Base-by-base conservation (phyloP, 2,113 vertebrate genomes). In the Pristiophorus japonicus region DNA sequence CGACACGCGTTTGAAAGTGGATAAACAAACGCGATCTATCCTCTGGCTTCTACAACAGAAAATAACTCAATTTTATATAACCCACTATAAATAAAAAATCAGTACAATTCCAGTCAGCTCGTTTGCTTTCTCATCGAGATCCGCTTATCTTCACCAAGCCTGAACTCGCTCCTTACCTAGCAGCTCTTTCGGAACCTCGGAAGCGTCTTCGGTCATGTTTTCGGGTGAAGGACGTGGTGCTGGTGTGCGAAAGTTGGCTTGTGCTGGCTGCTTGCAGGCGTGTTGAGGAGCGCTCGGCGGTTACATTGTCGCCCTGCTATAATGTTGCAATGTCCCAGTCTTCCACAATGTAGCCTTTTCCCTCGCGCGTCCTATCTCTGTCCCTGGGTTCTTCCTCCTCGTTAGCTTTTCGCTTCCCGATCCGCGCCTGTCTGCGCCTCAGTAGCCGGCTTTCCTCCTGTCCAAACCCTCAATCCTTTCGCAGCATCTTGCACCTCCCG, bases 151-250 rank as follows among this genome's bases (percentile, higher is more conserved):
- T n/a, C 34, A 51, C 20, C 38, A 34, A n/a, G 24, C 14, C 14
- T n/a, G 34, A 90, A 59, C 87, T 59, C 51, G 78, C 95, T 63
- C 96, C 98, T 98, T 97, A 99, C 98, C 98, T 96, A 98, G 97
- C 95, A 99, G 97, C 97, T 99, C 98, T 96, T 97, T 97, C 95
- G 98, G 98, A 24, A 99, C 98, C 96, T 98, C 98, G 94, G 98
- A 97, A 97, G 97, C 97, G 95, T 99, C 98, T 96, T 99, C 98
- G 95, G 97, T 97, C 98, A 99, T 99, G 97, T 97, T 97, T 95
- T 96, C 96, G 20, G 4, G 20, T 42, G 16, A 30, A n/a, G 65
- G 65, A 45, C n/a, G 63, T 38, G 45, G 65, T 4, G 91, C 7
- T n/a, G 63, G 34, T 92, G 90, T 66, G 62, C n/a, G 62, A 93